Evolutionary conservation across 2,888 invertebrate species (phyloP).

Genomic region (Epirrhoe alternata): DNA sequence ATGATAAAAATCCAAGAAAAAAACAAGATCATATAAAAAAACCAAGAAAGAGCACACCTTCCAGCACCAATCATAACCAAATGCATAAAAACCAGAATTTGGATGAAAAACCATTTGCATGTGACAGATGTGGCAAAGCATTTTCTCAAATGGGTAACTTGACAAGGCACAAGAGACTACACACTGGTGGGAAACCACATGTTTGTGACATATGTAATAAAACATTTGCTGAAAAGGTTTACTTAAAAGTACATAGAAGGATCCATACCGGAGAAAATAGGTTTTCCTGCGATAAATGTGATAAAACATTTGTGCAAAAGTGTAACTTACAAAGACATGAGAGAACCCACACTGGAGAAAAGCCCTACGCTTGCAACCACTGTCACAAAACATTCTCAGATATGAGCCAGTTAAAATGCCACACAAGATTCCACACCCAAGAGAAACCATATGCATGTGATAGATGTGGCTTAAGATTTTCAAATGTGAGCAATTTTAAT

Average conservation of each 20-base stretch:
- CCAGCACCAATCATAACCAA: slow-evolving; percentile 1
- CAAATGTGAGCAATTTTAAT: slow-evolving; percentile 30
- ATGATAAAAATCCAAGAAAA: slow-evolving; percentile 17
- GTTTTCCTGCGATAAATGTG: slow-evolving; percentile 27
- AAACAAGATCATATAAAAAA: slow-evolving; percentile 9
- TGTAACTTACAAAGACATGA: slow-evolving; percentile 32
- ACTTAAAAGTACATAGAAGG: slow-evolving; percentile 23
- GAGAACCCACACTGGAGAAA: slow-evolving; percentile 30
- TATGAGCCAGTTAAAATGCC: slow-evolving; percentile 31
- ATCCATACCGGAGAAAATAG: slow-evolving; percentile 31
- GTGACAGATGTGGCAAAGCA: slow-evolving; percentile 24
- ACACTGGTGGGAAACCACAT: slow-evolving; percentile 30
- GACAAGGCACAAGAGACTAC: slow-evolving; percentile 30
- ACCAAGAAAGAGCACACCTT: slow-evolving; percentile 2
- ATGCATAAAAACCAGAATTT: not conserved
- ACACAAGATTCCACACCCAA: slow-evolving; percentile 30
- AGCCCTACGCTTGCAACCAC: slow-evolving; percentile 27
- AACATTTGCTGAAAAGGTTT: slow-evolving; percentile 30
- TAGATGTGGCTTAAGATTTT: slow-evolving; percentile 32
- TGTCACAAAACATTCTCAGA: slow-evolving; percentile 34
- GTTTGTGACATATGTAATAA: slow-evolving; percentile 30
- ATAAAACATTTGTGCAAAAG: slow-evolving; percentile 32
- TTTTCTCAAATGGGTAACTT: slow-evolving; percentile 34
- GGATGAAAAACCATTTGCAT: slow-evolving; percentile 21
- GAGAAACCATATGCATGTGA: slow-evolving; percentile 36